These are phyloP conservation scores for Paracentrotus lividus DNA, from an alignment of 53 echinoderm and acorn worm species.

Conservation along the genomic window DNA sequence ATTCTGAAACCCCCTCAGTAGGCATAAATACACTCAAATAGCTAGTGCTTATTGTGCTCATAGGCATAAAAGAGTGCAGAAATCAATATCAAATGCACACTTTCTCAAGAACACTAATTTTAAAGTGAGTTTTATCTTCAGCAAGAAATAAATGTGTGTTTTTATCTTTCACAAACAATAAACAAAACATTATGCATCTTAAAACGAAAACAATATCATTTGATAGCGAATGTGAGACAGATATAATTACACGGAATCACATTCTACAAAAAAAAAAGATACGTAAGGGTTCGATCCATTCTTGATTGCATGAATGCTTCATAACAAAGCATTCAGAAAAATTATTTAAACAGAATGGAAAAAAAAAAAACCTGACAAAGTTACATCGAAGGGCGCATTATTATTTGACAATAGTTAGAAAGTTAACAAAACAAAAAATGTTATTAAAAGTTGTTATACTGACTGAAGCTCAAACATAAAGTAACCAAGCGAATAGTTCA, in stretches of 20 bases:
- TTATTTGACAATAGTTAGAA: not conserved
- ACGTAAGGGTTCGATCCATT: too few species aligned
- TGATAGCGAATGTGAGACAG: too few species aligned
- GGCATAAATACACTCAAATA: not conserved
- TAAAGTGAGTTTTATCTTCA: too few species aligned
- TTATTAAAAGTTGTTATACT: not conserved
- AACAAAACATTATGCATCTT: too few species aligned
- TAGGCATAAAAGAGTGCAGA: not conserved
- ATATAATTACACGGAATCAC: not conserved
- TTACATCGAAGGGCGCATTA: not conserved
- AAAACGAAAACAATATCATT: not conserved
- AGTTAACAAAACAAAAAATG: not conserved
- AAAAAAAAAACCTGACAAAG: not conserved
- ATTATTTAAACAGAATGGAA: not conserved
- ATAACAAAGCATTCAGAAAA: not conserved
- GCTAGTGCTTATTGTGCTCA: not conserved
- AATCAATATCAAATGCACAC: not conserved
- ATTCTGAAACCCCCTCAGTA: not conserved
- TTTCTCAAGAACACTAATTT: too few species aligned
- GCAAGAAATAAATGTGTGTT: too few species aligned
- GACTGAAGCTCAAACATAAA: not conserved
- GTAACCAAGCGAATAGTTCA: not conserved
- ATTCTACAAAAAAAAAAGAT: not conserved
- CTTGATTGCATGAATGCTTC: too few species aligned
- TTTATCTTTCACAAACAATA: too few species aligned